Base-by-base conservation (phyloP, 2,888 invertebrate genomes). In the Meganola albula region DNA sequence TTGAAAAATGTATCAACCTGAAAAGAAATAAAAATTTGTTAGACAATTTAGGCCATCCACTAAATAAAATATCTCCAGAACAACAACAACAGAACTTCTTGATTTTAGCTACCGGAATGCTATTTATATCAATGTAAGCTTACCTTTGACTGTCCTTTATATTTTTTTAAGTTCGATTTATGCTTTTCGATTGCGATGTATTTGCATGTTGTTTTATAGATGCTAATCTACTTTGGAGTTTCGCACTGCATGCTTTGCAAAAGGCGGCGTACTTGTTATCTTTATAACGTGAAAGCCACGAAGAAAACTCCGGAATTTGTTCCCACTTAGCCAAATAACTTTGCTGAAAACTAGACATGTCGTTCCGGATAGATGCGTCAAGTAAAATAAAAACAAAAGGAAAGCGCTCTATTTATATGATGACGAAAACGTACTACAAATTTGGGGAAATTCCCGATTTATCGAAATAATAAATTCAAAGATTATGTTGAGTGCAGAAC, bases 341-440 rank as follows among this genome's bases (percentile, higher is more conserved):
- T 36, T 31, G 27, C 18, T 42, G 38, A 58, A 49, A 8, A 7
- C 23, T 23, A 23, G 23, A 23, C 23, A 23, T 23, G 23, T 23
- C 10, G n/a, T 23, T 23, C 23, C 11, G 10, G 23, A 23, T 23
- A 23, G 5, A 10, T 10, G 24, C 24, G n/a, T 24, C n/a, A 24
- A 24, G 24, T 24, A 23, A 23, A 23, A 23, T 23, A 8, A 23
- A 4, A 23, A 23, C 10, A 23, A 10, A 23, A 10, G 14, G 23
- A 10, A 3, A 21, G 29, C 29, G 29, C 22, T 29, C 29, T 29
- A 29, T 30, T 24, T 18, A 35, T 24, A 35, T 30, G 21, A 13
- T 16, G 28, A 31, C 25, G 16, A 21, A 16, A 24, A 20, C 23
- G 23, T 10, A 23, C 13, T 28, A 27, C 6, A 13, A n/a, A 24